A percentile compares a stretch with the other conserved stretches of the same genome.
These are phyloP conservation scores for Elephantulus edwardii DNA, from an alignment of 2,113 vertebrate species.

Conservation along the genomic window DNA sequence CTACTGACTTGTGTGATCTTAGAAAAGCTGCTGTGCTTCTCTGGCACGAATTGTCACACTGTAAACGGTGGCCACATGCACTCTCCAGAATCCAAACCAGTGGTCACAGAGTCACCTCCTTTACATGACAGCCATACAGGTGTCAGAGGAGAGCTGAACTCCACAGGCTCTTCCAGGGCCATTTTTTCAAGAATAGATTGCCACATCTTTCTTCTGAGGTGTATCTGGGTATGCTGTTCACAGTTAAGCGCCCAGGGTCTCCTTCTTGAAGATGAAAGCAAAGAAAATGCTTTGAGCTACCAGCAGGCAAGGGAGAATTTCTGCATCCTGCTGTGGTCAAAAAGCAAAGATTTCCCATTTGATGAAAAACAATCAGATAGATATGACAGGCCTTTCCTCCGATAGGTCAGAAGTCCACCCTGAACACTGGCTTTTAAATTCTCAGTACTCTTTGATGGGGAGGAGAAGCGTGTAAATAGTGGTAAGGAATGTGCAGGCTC, in stretches of 20 bases:
- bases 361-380: neutral
- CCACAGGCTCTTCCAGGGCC: too few species aligned
- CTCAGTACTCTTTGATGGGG: neutral
- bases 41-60: neutral
- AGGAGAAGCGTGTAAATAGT: neutral
- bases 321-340: neutral
- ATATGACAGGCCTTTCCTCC: neutral
- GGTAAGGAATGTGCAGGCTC: neutral
- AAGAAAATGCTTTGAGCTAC: neutral
- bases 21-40: neutral
- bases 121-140: too few species aligned
- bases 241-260: too few species aligned
- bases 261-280: neutral
- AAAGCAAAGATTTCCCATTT: neutral
- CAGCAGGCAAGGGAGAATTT: neutral
- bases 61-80: neutral
- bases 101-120: too few species aligned
- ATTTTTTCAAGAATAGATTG: too few species aligned
- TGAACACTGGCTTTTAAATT: neutral
- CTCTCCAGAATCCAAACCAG: too few species aligned
- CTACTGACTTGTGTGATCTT: neutral
- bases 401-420: fast-evolving
- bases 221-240: too few species aligned
- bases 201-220: too few species aligned
- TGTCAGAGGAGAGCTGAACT: too few species aligned